Conservation (phyloP, 2,797 vertebrate genomes). For the Gila robusta region DNA sequence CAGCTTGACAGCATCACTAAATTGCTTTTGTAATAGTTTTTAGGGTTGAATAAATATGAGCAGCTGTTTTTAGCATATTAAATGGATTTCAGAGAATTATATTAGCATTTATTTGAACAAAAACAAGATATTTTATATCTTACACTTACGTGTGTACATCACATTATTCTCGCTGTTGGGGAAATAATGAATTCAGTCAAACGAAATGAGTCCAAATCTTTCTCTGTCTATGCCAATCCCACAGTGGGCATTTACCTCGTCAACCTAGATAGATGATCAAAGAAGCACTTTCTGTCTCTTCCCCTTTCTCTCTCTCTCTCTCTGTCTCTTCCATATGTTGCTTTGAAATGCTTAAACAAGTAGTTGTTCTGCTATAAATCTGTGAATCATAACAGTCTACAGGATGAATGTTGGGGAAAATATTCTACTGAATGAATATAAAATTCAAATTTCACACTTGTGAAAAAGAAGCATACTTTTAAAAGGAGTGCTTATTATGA, state of each 20-base stretch:
- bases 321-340: neutral
- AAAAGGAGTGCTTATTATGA: neutral
- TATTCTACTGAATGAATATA: neutral
- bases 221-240: neutral
- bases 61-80: conserved; percentile 14
- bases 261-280: conserved; percentile 62
- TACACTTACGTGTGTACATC: neutral
- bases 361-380: neutral
- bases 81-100: conserved; percentile 13
- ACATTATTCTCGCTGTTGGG: neutral
- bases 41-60: conserved; percentile 16
- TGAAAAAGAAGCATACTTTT: neutral
- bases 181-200: conserved; percentile 18
- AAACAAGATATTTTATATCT: conserved; percentile 19
- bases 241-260: conserved; percentile 13
- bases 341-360: neutral
- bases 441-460: neutral
- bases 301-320: neutral
- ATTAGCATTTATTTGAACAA: conserved; percentile 17
- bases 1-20: conserved; percentile 26
- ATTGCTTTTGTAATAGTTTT: conserved; percentile 20
- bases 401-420: neutral
- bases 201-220: conserved; percentile 24
- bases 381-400: neutral
- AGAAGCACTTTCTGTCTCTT: conserved; percentile 63